Base-by-base conservation (phyloP, 2,888 invertebrate species). In the Helicoverpa assulta region DNA sequence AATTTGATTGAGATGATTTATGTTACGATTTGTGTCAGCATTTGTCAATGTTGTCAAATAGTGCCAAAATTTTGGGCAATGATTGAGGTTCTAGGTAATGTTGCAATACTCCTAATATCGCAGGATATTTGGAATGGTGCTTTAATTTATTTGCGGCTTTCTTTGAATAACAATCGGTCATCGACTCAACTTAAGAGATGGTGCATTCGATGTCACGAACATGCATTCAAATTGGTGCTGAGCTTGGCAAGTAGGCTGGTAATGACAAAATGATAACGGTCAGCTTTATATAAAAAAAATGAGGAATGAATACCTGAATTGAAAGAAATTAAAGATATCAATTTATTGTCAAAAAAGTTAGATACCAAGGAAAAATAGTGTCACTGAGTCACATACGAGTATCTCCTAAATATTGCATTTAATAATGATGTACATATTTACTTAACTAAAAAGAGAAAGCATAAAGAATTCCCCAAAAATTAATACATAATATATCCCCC, bases 161-260 rank as follows among this genome's bases (percentile, higher is more conserved):
- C 21, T 2, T 12, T 52, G 21, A 51, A 6, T 26, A n/a, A 54
- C 26, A 26, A 18, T 75, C 56, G 26, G 33, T 56, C 69, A 70
- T 18, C 16, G 26, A 26, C 19, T 56, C 70, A 37, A 70, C 55
- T 43, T n/a, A 51, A 68, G 55, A 56, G 19, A 26, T 47, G 77
- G 73, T 73, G 78, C 71, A 8, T 60, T 21, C 37, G 7, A 50
- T 70, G 73, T 73, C 73, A 73, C 73, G 72, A 70, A 47, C 60
- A 77, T 16, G 51, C 18, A 77, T 73, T 76, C 12, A 53, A 70
- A 70, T 60, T 70, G 26, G 56, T 55, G 37, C 33, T 70, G 19
- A 16, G 26, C 26, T 26, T 26, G 26, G 26, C 51, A 60, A 26
- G 10, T 14, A 76, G 54, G 59, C 56, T 18, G 18, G 19, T 37